Percentiles rank a stretch among this genome's conserved stretches.
phyloP scores from a whole-genome alignment of 2,113 vertebrate species.

The Mesoclemmys tuberculata region DNA sequence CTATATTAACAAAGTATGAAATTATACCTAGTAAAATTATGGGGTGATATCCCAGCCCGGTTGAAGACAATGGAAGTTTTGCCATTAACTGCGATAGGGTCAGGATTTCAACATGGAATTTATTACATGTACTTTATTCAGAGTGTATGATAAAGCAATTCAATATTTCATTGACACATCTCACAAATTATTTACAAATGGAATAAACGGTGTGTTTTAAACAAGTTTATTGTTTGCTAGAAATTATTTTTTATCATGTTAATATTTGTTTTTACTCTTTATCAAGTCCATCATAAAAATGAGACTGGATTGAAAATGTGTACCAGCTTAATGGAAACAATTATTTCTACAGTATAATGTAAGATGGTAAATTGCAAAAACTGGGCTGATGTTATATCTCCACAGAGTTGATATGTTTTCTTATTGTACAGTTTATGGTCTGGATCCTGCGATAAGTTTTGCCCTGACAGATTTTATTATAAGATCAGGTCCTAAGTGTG shows the following conservation, averaged over 20 bases:
- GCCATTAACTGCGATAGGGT: not conserved
- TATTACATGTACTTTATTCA: not conserved
- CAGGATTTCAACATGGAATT: not conserved
- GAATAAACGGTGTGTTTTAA: not conserved
- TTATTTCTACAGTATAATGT: not conserved
- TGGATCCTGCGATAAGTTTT: not conserved
- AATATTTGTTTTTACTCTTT: not conserved
- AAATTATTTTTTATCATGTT: not conserved
- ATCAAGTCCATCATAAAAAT: not conserved
- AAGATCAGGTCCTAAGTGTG: accelerated
- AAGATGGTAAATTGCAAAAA: slow-evolving; percentile 1
- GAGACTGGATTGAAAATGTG: not conserved
- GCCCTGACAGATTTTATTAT: not conserved
- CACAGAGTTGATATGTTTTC: not conserved
- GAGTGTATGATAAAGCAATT: not conserved
- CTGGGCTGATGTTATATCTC: not conserved
- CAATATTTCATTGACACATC: not conserved
- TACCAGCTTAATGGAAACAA: not conserved
- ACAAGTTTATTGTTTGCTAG: not conserved
- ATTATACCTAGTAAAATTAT: not conserved
- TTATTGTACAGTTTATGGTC: not conserved
- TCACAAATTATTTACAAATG: not conserved
- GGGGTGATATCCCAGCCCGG: not conserved
- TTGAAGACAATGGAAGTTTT: not conserved
- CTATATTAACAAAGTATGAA: not conserved